phyloP scores from a whole-genome alignment of 2,113 vertebrate species.

The Apteryx owenii region DNA sequence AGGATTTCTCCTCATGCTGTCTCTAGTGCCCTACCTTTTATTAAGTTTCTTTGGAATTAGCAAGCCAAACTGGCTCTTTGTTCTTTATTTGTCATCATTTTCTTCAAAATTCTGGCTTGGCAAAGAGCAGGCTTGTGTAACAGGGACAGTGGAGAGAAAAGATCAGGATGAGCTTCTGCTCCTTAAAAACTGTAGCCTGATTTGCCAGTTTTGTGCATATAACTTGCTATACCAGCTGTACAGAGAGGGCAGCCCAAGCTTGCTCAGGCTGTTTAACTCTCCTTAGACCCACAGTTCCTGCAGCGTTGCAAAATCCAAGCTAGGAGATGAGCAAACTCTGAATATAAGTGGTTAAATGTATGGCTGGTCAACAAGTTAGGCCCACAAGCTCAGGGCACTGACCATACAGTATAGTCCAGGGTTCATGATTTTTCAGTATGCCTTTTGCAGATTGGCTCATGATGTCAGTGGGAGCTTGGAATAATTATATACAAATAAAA shows the following conservation, averaged over 20 bases:
- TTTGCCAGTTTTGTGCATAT: not conserved
- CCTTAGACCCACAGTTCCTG: not conserved
- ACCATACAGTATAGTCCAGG: not conserved
- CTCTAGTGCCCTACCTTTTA: not conserved
- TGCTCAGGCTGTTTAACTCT: not conserved
- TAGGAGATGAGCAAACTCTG: not conserved
- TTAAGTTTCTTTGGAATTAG: not conserved
- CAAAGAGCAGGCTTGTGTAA: not conserved
- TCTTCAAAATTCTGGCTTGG: not conserved
- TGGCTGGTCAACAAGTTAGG: not conserved
- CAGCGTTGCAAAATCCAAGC: not conserved
- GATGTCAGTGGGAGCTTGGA: not conserved
- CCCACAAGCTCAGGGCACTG: not conserved
- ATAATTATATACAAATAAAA: not conserved
- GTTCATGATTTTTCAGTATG: not conserved
- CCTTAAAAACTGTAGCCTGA: not conserved
- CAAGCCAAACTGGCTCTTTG: not conserved
- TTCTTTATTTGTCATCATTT: not conserved
- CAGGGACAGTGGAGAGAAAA: not conserved
- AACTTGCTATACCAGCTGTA: not conserved
- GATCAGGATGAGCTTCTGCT: not conserved
- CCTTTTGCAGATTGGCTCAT: not conserved
- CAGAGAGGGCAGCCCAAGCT: not conserved
- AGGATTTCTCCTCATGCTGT: not conserved
- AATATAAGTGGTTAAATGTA: fast-evolving